Evolutionary conservation across 2,797 vertebrate genomes (phyloP), one percentile per base, ranked within the genome.

Genomic region (Enteromius thamalakanensis): DNA sequence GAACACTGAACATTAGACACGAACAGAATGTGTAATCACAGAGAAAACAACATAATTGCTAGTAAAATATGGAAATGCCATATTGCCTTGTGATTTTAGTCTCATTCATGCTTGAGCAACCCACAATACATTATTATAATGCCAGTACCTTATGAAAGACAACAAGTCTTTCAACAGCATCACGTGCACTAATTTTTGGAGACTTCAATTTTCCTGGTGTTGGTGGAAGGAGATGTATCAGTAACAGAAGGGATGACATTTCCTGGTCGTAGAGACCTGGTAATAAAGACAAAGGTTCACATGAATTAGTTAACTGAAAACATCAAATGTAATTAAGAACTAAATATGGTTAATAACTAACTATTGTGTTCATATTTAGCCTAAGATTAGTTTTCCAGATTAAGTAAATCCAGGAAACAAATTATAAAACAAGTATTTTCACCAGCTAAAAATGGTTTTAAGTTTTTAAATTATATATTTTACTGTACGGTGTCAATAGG

Each of bases 1-100:
- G n/a, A 45, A 70, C 68, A 70, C 19, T 45, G 23, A 67, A 84
- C 12, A 64, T 87, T 86, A 86, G 26, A 78, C 9, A 65, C 15
- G 68, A 53, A 6, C 45, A 68, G 75, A 79, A 85, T 70, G 21
- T 72, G 4, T 19, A 81, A 14, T 29, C 55, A 79, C 58, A 45
- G 45, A 76, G 21, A 80, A 78, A 80, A 78, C 68, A 34, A 86
- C 49, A 84, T 49, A 23, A 40, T 40, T 32, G 3, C 32, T 32
- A 3, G 32, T 32, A 32, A 32, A 32, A 32, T 32, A 32, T n/a
- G 32, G 32, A 32, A 32, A 32, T 32, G 32, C 32, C 32, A 32
- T 32, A 32, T 32, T 32, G 32, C 32, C 32, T 2, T 32, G 32
- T 1, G 42, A 45, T 45, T 45, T 45, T 10, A 45, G 3, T 45